phyloP scores from a whole-genome alignment of 2,113 vertebrate species.

The Oxyura jamaicensis region DNA sequence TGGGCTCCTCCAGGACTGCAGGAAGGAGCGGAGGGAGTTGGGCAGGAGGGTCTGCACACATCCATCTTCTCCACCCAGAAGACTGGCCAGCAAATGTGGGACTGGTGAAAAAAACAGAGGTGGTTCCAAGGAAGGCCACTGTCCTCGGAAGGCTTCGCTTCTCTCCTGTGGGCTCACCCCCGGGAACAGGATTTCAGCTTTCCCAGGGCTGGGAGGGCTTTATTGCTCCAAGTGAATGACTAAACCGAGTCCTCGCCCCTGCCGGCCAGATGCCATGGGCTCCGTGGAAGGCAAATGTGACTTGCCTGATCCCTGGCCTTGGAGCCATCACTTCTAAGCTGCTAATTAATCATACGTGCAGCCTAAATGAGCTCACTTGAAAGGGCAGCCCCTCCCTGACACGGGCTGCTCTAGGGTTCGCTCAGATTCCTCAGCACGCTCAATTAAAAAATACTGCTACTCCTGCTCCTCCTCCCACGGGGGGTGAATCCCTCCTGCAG shows the following conservation, averaged over 20 bases:
- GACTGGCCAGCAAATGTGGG: not conserved
- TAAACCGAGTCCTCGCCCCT: not conserved
- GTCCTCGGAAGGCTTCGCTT: not conserved
- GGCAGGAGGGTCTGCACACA: not conserved
- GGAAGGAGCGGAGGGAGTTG: not conserved
- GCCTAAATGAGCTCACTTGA: not conserved
- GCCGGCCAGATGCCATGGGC: not conserved
- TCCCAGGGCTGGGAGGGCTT: not conserved
- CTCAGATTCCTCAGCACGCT: not conserved
- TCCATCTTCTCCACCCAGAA: not conserved
- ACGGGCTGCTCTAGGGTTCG: not conserved
- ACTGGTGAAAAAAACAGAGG: not conserved
- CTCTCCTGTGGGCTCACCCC: not conserved
- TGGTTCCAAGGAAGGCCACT: accelerated
- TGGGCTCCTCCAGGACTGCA: accelerated
- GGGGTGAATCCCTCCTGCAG: not conserved
- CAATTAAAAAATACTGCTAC: not conserved
- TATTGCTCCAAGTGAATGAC: not conserved
- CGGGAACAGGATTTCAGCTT: not conserved
- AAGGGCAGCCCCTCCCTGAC: not conserved
- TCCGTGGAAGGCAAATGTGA: accelerated
- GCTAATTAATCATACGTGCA: not conserved
- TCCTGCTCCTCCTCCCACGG: not conserved
- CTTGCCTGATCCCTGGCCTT: not conserved
- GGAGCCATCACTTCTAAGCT: not conserved